Evolutionary conservation across 1,140 invertebrate genomes (phyloP).

Genomic region (Dinothrombium tinctorium): DNA sequence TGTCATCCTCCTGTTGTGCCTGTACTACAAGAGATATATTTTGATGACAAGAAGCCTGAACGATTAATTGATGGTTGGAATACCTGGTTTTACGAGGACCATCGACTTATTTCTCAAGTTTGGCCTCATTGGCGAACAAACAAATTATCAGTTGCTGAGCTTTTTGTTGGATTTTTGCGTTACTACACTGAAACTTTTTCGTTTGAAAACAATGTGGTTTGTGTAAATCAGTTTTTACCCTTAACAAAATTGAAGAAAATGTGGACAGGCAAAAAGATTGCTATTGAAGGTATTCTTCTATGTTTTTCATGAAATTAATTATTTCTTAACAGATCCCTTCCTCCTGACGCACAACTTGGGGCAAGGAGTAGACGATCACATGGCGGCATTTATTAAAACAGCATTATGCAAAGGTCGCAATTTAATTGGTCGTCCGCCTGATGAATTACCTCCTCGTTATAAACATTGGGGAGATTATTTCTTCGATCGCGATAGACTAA

Average conservation of each 20-base stretch:
- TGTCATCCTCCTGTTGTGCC: slow-evolving; percentile 32
- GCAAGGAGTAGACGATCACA: slow-evolving; percentile 29
- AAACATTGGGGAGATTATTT: slow-evolving; percentile 22
- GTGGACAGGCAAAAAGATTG: slow-evolving; percentile 30
- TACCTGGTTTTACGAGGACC: slow-evolving; percentile 24
- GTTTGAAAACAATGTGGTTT: slow-evolving; percentile 28
- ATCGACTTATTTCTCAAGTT: no score
- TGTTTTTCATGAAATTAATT: slow-evolving; percentile 1
- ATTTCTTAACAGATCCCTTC: slow-evolving; percentile 30
- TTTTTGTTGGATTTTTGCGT: slow-evolving; percentile 30
- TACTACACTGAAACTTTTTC: slow-evolving; percentile 34
- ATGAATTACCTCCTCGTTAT: not conserved
- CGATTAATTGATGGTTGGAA: slow-evolving; percentile 25
- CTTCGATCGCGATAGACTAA: slow-evolving; percentile 22
- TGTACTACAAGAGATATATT: slow-evolving; percentile 29
- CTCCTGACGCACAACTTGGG: slow-evolving; percentile 33
- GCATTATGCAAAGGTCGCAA: slow-evolving; percentile 23
- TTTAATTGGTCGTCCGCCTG: slow-evolving; percentile 21
- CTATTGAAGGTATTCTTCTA: slow-evolving; percentile 28
- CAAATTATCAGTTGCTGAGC: slow-evolving; percentile 24
- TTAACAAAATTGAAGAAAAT: slow-evolving; percentile 30
- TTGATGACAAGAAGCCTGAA: not conserved
- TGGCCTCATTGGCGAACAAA: slow-evolving; percentile 18
- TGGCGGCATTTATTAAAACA: slow-evolving; percentile 21
- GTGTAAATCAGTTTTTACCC: slow-evolving; percentile 25